These are phyloP conservation scores for Pavo muticus DNA, from an alignment of 2,113 vertebrate species.

Conservation along the genomic window DNA sequence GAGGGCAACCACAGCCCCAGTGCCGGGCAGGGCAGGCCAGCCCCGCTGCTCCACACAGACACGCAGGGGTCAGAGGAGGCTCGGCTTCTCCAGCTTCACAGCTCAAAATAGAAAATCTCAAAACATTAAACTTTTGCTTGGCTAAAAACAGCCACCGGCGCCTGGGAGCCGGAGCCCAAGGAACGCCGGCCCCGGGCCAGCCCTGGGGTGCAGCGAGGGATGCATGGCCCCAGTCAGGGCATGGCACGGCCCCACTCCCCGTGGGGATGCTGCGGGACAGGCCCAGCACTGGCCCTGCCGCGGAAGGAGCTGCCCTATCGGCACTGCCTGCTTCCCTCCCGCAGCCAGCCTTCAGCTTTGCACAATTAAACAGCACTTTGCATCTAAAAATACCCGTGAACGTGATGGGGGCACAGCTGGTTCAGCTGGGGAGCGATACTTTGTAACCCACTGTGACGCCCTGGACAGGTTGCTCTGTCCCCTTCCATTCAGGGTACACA, in stretches of 20 bases:
- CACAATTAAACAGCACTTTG: not conserved
- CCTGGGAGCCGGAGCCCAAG: slow-evolving; percentile 33
- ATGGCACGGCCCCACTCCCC: not conserved
- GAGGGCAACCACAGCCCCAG: not conserved
- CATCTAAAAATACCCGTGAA: slow-evolving; percentile 28
- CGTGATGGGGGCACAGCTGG: accelerated
- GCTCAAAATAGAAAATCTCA: slow-evolving; percentile 70
- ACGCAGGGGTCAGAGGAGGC: not conserved
- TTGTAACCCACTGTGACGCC: not conserved
- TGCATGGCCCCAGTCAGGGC: not conserved
- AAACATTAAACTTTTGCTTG: slow-evolving; percentile 40
- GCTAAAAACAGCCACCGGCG: slow-evolving; percentile 45
- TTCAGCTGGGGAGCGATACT: accelerated
- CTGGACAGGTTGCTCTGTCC: accelerated
- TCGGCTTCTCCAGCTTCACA: slow-evolving; percentile 47
- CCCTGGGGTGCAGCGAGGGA: not conserved
- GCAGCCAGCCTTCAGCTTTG: accelerated
- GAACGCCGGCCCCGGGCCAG: not conserved
- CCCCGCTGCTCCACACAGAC: not conserved
- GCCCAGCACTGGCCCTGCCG: accelerated
- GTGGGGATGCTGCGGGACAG: accelerated
- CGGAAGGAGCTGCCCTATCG: slow-evolving; percentile 55
- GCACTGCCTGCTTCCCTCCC: not conserved
- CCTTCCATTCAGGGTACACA: not conserved
- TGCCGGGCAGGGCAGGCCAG: slow-evolving; percentile 73